phyloP scores from a whole-genome alignment of 1,140 invertebrate genomes.

The Drosophila nebulosa region DNA sequence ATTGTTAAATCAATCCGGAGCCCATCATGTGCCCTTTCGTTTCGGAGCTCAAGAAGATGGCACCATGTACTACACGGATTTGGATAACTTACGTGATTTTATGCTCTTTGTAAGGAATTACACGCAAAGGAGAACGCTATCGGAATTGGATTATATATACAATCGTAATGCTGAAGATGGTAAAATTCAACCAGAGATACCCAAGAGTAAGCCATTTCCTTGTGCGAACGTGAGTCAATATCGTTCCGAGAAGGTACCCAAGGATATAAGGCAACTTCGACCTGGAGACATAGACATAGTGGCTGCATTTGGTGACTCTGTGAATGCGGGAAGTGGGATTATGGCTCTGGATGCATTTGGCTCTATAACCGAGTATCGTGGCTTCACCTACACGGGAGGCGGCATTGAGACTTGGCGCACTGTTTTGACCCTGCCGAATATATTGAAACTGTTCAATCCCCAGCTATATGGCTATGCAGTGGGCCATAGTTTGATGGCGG shows the following conservation, averaged over 20 bases:
- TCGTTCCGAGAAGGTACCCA: conserved; percentile 80
- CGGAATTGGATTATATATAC: background rate
- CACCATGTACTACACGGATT: conserved; percentile 1
- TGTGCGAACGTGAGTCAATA: conserved; percentile 47
- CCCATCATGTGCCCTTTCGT: conserved; percentile 1
- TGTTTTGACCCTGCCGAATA: conserved; percentile 83
- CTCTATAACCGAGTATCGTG: conserved; percentile 66
- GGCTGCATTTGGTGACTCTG: conserved; percentile 86
- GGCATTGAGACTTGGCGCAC: conserved; percentile 84
- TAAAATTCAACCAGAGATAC: background rate
- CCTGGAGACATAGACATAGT: conserved; percentile 87
- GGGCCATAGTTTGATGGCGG: conserved; percentile 49
- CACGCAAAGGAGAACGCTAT: background rate
- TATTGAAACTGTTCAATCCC: conserved; percentile 85
- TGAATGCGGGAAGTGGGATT: conserved; percentile 85
- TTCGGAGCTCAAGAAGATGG: conserved; percentile 2
- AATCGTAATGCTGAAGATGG: background rate
- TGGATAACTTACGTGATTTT: conserved; percentile 3
- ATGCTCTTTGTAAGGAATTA: conserved; percentile 1
- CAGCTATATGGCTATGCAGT: conserved; percentile 83
- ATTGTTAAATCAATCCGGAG: background rate
- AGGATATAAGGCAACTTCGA: conserved; percentile 81
- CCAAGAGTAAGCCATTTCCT: conserved; percentile 23
- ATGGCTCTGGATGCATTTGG: conserved; percentile 49
- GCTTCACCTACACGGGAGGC: conserved; percentile 80